These are phyloP conservation scores for Heliconius hermathena DNA, from an alignment of 1,140 invertebrate genomes.

Conservation along the genomic window DNA sequence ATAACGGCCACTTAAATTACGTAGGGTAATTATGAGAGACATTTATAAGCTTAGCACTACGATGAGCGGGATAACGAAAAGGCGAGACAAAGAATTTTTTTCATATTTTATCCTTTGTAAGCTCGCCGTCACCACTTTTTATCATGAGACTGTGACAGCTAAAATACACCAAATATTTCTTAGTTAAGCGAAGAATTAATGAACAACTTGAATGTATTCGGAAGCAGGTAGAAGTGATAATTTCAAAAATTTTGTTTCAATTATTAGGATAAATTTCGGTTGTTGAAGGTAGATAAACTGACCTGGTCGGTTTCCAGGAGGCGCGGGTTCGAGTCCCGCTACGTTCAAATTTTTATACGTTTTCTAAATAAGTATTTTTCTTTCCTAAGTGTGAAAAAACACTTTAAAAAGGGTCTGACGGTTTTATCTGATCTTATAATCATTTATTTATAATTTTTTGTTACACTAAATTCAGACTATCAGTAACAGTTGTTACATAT, in stretches of 20 bases:
- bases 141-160: constrained; percentile 12
- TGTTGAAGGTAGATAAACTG: neutral
- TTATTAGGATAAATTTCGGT: neutral
- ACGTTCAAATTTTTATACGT: too few relatives aligned
- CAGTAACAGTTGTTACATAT: too few relatives aligned
- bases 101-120: constrained; percentile 12
- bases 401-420: too few relatives aligned
- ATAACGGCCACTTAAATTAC: constrained; percentile 20
- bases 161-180: constrained; percentile 3
- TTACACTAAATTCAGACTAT: too few relatives aligned
- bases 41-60: constrained; percentile 17
- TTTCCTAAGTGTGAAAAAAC: too few relatives aligned
- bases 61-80: constrained; percentile 18
- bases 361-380: too few relatives aligned
- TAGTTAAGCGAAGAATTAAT: neutral
- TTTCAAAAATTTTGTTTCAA: neutral
- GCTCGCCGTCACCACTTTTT: constrained; percentile 9
- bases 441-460: too few relatives aligned
- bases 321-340: too few relatives aligned
- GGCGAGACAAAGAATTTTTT: constrained; percentile 17
- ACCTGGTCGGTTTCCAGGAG: too few relatives aligned
- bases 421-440: too few relatives aligned
- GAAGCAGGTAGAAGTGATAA: neutral
- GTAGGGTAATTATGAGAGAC: constrained; percentile 17
- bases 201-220: neutral